Evolutionary conservation across 1,140 invertebrate species (phyloP), one percentile per base, ranked within the genome.

Genomic region (Contarinia nasturtii): DNA sequence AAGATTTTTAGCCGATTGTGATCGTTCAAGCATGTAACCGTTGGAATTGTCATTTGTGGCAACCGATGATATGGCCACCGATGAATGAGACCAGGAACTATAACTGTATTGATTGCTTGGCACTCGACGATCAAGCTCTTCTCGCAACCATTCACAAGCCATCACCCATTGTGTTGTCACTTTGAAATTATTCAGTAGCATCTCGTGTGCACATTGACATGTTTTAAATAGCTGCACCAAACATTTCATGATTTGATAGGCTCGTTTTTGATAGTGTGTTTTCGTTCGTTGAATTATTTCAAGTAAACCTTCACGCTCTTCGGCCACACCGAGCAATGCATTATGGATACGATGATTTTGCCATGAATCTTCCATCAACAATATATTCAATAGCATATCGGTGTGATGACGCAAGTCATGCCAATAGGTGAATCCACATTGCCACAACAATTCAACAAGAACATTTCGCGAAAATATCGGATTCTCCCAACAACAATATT

Each of bases 401-500:
- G 92, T 79, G 61, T 93, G 89, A 52, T 92, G 85, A 45, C 87
- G 74, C 51, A 96, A 69, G 60, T 96, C 92, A 61, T 95, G 90
- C 34, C 88, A 90, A 65, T 92, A 96, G 1, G 89, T 86, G 61
- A 88, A 95, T 1, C 88, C 86, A 58, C 95, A 86, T 58, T 90
- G 86, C 86, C 88, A 94, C 15, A 96, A 66, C 19, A 96, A 65
- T 69, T 97, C 92, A 38, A 79, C 80, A 7, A 96, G 72, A 21
- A 92, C 86, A 14, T 76, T 76, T 43, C 84, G 77, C 11, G 90
- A 94, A 61, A 95, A 89, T 50, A 84, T 79, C 15, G 88, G 86
- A 72, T 96, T 94, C 64, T 97, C 92, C 92, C 92, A 97, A 55
- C 84, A 89, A 59, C 90, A 84, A 64, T 87, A 96, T 67, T 94